Conservation (phyloP, 2,888 invertebrate species). For the Polietes domitor region DNA sequence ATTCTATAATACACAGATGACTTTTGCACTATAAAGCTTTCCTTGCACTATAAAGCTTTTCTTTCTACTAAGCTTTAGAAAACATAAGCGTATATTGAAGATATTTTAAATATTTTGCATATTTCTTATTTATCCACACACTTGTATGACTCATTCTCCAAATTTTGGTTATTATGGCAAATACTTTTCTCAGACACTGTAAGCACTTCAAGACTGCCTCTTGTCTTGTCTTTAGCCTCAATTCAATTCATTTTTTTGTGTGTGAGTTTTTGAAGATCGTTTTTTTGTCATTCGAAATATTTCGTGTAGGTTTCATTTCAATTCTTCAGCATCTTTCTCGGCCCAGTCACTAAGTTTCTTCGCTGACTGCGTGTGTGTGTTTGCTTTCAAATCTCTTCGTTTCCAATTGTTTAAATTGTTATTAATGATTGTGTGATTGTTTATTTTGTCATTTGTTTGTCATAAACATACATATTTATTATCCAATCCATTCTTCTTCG, state of each 20-base stretch:
- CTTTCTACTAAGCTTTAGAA: no score
- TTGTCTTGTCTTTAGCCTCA: neutral
- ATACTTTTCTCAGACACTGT: neutral
- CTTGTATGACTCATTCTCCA: no score
- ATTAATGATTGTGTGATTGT: slow-evolving; percentile 58
- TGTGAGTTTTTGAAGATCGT: neutral
- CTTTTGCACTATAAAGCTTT: no score
- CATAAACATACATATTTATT: slow-evolving; percentile 32
- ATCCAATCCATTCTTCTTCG: neutral
- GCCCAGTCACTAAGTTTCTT: neutral
- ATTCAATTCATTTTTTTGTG: neutral
- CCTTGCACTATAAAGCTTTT: no score
- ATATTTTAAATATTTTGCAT: no score
- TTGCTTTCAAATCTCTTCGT: slow-evolving; percentile 20
- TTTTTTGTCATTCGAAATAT: neutral
- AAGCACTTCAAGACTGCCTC: neutral
- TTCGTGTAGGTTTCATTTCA: slow-evolving; percentile 17
- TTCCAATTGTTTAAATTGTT: slow-evolving; percentile 47
- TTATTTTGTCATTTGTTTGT: slow-evolving; percentile 54
- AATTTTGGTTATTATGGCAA: no score
- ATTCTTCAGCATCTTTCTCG: neutral
- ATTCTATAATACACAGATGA: no score
- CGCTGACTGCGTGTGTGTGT: neutral
- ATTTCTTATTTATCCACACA: no score
- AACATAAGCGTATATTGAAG: no score